A percentile compares a stretch with the other conserved stretches of the same genome.
Conservation (phyloP, 1,140 invertebrate species). For the Doryteuthis pealeii region DNA sequence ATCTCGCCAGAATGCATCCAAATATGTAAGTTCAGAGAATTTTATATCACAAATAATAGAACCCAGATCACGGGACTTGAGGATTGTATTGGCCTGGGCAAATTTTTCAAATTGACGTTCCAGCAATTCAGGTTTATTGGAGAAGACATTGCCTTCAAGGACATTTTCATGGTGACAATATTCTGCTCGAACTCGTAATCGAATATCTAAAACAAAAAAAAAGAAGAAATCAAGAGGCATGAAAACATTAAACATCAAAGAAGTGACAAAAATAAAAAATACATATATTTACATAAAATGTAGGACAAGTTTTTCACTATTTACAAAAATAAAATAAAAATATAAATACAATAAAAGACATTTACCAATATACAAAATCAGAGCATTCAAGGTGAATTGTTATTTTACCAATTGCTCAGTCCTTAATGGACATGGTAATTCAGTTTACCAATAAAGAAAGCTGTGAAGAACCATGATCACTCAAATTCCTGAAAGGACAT, state of each 20-base stretch:
- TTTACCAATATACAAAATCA: no score
- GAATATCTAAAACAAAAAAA: constrained; percentile 38
- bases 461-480: no score
- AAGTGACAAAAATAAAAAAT: neutral
- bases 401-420: no score
- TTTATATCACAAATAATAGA: constrained; percentile 59
- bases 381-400: no score
- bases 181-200: constrained; percentile 46
- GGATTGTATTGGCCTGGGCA: constrained; percentile 52
- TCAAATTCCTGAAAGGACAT: no score
- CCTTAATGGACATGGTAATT: no score
- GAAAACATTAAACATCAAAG: neutral
- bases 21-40: constrained; percentile 57
- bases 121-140: constrained; percentile 48
- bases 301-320: neutral
- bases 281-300: neutral
- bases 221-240: no score
- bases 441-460: no score
- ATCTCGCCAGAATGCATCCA: constrained; percentile 60
- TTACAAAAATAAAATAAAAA: no score
- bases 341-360: no score
- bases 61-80: constrained; percentile 55
- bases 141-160: constrained; percentile 46
- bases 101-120: constrained; percentile 57
- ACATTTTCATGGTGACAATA: constrained; percentile 45